A percentile compares a stretch with the other conserved stretches of the same genome.
These are phyloP conservation scores for Apolygus lucorum DNA, from an alignment of 1,140 invertebrate species.

Conservation along the genomic window DNA sequence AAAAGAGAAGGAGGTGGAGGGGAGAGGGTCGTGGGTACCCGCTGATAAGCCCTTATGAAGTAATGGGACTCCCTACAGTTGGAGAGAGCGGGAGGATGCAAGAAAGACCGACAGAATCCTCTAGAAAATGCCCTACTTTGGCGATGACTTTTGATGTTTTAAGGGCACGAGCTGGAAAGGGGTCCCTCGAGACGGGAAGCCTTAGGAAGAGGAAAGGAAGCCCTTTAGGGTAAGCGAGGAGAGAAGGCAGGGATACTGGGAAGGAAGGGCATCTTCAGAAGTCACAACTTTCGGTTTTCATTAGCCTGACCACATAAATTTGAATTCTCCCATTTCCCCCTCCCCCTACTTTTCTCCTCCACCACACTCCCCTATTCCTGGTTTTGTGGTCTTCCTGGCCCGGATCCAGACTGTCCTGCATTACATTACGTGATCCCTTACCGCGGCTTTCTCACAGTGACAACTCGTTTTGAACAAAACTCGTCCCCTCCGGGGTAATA, in stretches of 20 bases:
- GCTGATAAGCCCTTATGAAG: neutral
- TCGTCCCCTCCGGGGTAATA: no score
- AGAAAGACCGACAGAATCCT: neutral
- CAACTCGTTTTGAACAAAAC: neutral
- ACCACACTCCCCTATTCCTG: no score
- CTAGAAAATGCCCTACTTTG: constrained; percentile 11
- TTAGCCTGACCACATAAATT: constrained; percentile 16
- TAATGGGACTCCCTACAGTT: neutral
- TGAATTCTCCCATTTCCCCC: constrained; percentile 10
- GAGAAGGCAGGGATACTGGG: neutral
- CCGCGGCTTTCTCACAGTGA: neutral
- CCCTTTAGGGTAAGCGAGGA: neutral
- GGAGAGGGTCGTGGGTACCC: neutral
- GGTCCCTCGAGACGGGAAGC: no score
- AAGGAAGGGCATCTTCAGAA: neutral
- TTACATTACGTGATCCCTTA: neutral
- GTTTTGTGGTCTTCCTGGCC: neutral
- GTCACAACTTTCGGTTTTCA: constrained; percentile 16
- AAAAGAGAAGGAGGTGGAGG: no score
- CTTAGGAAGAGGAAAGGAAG: no score
- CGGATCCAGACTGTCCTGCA: neutral
- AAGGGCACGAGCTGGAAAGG: no score
- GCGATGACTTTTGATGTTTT: constrained; percentile 10
- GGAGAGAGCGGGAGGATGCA: neutral
- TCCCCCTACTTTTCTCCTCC: neutral